Evolutionary conservation across 2,113 vertebrate genomes (phyloP), one percentile per base, ranked within the genome.

Genomic region (Mungos mungo): DNA sequence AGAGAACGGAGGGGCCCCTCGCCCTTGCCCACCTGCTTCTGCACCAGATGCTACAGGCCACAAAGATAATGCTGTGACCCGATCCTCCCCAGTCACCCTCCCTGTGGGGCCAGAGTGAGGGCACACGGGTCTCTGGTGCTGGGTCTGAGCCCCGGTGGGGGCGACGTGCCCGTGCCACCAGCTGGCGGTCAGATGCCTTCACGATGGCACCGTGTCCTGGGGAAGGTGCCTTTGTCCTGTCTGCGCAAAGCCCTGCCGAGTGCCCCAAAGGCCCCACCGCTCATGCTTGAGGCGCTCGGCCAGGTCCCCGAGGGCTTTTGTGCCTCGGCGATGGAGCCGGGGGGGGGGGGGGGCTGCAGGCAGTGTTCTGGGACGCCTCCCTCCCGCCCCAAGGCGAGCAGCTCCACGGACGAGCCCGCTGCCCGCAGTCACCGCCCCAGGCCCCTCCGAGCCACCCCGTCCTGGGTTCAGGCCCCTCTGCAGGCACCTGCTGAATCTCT

Each of bases 61-160:
- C 7, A 14, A 6, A 81, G 19, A 57, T 12, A 3, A 11, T 31
- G 0, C 13, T 14, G 38, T 7, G 8, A 7, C 41, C 41, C 0
- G 1, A 29, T 29, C 25, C 38, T 76, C 41, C 15, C 0, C 72
- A 27, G 41, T 8, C 72, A 14, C n/a, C 7, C 41, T 29, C 25
- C 7, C 72, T 13, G 35, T 14, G 7, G 25, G 41, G 25, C 72
- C 41, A 2, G 38, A 15, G 5, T 0, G 12, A 45, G 41, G 41
- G 2, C 2, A 11, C 72, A 29, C 3, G 12, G 72, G 25, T 45
- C 41, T 76, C 8, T 41, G 7, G 3, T 16, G 41, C 25, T 2
- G 5, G 71, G 38, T 29, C 41, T 45, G 25, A 68, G 63, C 14
- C 4, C 2, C 31, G 2, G 31, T 33, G 66, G 31, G 66, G 66